A percentile compares a stretch with the other conserved stretches of the same genome.
Conservation (phyloP, 2,888 invertebrate genomes). For the Sarcophaga rosellei region DNA sequence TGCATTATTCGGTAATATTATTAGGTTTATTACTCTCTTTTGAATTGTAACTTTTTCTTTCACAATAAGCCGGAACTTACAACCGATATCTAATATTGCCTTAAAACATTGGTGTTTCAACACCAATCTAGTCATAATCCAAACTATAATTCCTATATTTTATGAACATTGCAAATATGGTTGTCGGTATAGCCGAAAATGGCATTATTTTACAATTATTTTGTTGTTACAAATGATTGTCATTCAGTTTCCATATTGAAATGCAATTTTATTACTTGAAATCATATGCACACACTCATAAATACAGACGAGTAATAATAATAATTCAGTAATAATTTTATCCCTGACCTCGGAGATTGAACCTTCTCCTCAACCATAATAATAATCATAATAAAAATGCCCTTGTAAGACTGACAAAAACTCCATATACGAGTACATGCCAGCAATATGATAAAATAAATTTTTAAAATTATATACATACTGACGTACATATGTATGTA, state of each 20-base stretch:
- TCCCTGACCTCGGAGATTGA: conserved; percentile 54
- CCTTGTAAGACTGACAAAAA: conserved; percentile 10
- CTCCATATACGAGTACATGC: conserved; percentile 10
- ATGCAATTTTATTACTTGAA: conserved; percentile 38
- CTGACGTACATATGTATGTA: neutral
- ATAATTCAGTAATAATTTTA: conserved; percentile 54
- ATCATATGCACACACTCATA: neutral
- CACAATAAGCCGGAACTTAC: too few relatives aligned
- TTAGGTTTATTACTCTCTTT: too few relatives aligned
- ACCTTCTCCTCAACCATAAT: conserved; percentile 16
- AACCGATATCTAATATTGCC: too few relatives aligned
- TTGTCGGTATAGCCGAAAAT: neutral
- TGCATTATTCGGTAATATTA: too few relatives aligned
- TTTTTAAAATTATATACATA: neutral
- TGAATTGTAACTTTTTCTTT: too few relatives aligned
- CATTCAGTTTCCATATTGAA: conserved; percentile 7
- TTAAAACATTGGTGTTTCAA: too few relatives aligned
- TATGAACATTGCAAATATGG: neutral
- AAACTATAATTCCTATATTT: neutral
- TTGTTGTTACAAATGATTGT: neutral
- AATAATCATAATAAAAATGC: conserved; percentile 21
- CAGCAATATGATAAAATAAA: neutral
- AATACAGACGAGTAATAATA: neutral
- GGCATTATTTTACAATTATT: neutral
- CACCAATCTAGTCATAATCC: too few relatives aligned